Percentiles rank a stretch among this genome's conserved stretches.
These are phyloP conservation scores for Diacarnus erythraeanus DNA, from an alignment of 37 sponge, comb jelly and placozoan species.

Conservation along the genomic window DNA sequence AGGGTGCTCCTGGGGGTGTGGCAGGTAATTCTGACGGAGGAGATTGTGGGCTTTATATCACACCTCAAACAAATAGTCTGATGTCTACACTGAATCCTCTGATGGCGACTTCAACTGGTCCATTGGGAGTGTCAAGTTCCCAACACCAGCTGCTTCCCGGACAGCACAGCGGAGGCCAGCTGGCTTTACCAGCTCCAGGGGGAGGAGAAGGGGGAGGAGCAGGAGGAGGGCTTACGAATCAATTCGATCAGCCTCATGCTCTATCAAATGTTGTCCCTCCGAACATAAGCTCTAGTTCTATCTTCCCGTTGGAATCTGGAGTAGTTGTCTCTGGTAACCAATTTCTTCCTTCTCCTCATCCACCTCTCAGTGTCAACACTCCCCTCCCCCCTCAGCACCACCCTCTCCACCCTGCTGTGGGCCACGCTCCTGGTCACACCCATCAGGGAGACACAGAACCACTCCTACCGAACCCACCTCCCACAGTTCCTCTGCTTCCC, in stretches of 20 bases:
- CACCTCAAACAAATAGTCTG: conserved; percentile 5
- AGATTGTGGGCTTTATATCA: not conserved
- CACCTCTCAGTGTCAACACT: conserved; percentile 7
- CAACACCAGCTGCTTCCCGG: not conserved
- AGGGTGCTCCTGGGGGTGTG: not conserved
- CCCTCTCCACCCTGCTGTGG: not conserved
- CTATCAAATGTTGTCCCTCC: not conserved
- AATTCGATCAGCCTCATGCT: not conserved
- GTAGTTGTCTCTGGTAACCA: not conserved
- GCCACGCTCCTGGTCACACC: not conserved
- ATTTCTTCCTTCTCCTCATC: conserved; percentile 1
- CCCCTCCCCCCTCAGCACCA: conserved; percentile 1
- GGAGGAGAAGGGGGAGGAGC: conserved; percentile 11
- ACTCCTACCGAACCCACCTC: conserved; percentile 22
- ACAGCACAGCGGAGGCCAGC: not conserved
- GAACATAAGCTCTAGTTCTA: not conserved
- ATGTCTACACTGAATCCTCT: conserved; percentile 8
- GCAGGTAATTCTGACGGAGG: not conserved
- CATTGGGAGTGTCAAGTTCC: not conserved
- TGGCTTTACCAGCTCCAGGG: not conserved
- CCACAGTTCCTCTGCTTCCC: not conserved
- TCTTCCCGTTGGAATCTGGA: not conserved
- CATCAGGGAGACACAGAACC: conserved; percentile 11
- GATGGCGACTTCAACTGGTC: conserved; percentile 7
- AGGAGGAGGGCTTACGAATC: not conserved